phyloP scores from a whole-genome alignment of 2,113 vertebrate genomes.

The Mungos mungo region DNA sequence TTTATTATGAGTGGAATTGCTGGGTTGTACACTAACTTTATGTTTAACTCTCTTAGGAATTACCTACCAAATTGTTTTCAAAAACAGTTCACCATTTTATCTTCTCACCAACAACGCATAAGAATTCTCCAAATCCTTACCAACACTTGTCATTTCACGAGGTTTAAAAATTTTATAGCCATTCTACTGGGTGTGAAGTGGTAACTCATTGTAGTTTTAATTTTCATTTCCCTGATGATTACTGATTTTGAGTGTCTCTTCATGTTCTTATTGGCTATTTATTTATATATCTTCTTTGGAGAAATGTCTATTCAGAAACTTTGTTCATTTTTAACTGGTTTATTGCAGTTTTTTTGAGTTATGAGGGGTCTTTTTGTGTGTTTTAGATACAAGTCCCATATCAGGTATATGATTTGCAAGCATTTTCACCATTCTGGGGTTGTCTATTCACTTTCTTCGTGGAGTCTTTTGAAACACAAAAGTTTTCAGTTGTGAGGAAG shows the following conservation, averaged over 20 bases:
- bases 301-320: not conserved
- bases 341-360: not conserved
- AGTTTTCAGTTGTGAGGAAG: not conserved
- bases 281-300: not conserved
- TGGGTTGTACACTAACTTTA: not conserved
- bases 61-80: not conserved
- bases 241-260: not conserved
- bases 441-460: not conserved
- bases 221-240: not conserved
- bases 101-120: not conserved
- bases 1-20: not conserved
- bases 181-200: not conserved
- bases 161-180: not conserved
- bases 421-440: not conserved
- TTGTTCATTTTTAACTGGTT: not conserved
- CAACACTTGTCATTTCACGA: not conserved
- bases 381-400: not conserved
- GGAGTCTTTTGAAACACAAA: not conserved
- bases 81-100: not conserved
- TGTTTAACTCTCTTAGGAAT: not conserved
- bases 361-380: not conserved
- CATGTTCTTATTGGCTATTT: not conserved
- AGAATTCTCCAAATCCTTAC: not conserved
- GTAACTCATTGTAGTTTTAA: not conserved
- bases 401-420: not conserved